Base-by-base conservation (phyloP, 2,113 vertebrate species). In the Prinia subflava region DNA sequence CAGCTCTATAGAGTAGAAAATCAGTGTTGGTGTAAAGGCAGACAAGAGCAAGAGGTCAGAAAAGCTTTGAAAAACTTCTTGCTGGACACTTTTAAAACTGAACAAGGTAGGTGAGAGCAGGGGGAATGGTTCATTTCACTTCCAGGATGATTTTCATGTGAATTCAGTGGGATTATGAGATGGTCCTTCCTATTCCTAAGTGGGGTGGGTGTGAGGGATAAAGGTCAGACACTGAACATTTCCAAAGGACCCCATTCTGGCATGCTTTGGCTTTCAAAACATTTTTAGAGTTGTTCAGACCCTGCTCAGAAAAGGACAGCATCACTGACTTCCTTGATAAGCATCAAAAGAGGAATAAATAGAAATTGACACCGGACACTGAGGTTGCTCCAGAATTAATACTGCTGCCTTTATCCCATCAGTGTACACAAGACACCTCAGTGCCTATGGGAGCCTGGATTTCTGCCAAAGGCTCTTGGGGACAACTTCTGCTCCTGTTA, bases 401-500 rank as follows among this genome's bases (percentile, higher is more conserved):
- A 11, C 7, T 28, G 22, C 31, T 87, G 13, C 85, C 41, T 44
- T 55, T 65, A 63, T 25, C 82, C 42, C 27, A 14, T 19, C 25
- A 31, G 15, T 0, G 0, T 6, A 18, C 33, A 44, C 33, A 42
- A 25, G 53, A 53, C 20, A 37, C 0, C 0, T 13, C 4, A 2
- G 27, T 73, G 60, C 33, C 56, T 35, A 0, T 11, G 35, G 71
- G 73, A 67, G 22, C 2, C 2, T 15, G 44, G 20, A 68, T 70
- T 84, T 63, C 78, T 71, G 25, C 21, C 44, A 76, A 62, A 85
- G 64, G 23, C 10, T 70, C 20, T 23, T 70, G 25, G 6, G 9
- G 33, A 6, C 5, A 67, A 27, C 25, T 89, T 60, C 60, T 52
- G 35, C 28, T 68, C 65, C 57, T 73, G 15, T 46, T 75, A 37